A percentile compares a stretch with the other conserved stretches of the same genome.
These are phyloP conservation scores for Pomacea canaliculata DNA, from an alignment of 2,888 invertebrate species.

Conservation along the genomic window DNA sequence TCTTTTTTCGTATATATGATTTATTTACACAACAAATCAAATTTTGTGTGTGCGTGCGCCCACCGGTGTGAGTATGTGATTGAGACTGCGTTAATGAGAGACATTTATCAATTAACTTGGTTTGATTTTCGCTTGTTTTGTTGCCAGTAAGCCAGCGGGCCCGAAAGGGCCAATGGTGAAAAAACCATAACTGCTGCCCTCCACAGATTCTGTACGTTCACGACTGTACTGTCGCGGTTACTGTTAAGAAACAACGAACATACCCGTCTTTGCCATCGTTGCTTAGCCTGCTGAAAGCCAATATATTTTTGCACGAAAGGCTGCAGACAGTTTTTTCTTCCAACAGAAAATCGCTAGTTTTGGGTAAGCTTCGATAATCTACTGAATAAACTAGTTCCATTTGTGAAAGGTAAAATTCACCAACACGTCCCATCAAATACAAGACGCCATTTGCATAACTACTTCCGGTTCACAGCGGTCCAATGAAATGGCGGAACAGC, in stretches of 20 bases:
- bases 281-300: slow-evolving; percentile 46
- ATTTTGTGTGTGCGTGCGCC: too few species aligned
- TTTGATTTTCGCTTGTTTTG: too few species aligned
- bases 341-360: slow-evolving; percentile 53
- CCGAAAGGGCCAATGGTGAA: too few species aligned
- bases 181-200: too few species aligned
- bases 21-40: too few species aligned
- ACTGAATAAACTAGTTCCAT: slow-evolving; percentile 52
- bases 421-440: background rate
- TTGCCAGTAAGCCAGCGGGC: too few species aligned
- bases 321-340: slow-evolving; percentile 56
- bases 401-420: background rate
- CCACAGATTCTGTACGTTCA: too few species aligned
- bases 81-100: too few species aligned
- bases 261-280: slow-evolving; percentile 32
- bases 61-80: too few species aligned
- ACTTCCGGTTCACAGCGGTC: slow-evolving; percentile 6
- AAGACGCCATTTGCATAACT: background rate
- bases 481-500: background rate
- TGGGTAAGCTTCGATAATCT: slow-evolving; percentile 35
- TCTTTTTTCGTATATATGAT: too few species aligned
- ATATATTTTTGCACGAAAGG: slow-evolving; percentile 57
- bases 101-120: too few species aligned
- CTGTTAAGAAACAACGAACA: background rate
- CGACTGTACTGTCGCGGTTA: too few species aligned